These are phyloP conservation scores for Metaphire vulgaris DNA, from an alignment of 1,140 invertebrate genomes.

Conservation along the genomic window DNA sequence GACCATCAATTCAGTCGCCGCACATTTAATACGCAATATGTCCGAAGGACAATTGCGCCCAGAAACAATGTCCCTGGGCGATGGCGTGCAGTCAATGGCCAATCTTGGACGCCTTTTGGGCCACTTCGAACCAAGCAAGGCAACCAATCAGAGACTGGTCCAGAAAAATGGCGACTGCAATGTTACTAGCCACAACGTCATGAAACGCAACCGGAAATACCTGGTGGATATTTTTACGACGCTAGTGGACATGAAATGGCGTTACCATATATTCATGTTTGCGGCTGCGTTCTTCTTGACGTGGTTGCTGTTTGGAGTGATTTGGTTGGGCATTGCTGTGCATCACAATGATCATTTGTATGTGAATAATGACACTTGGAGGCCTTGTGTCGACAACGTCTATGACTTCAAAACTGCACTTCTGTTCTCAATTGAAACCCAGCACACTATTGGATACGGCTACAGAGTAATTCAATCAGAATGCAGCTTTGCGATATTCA, in stretches of 20 bases:
- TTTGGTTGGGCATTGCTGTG: conserved; percentile 45
- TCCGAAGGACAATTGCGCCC: too few relatives aligned
- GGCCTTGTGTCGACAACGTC: conserved; percentile 38
- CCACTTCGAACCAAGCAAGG: too few relatives aligned
- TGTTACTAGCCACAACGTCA: conserved; percentile 23
- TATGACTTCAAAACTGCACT: conserved; percentile 36
- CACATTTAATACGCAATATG: too few relatives aligned
- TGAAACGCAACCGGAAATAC: conserved; percentile 43
- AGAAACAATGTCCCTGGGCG: too few relatives aligned
- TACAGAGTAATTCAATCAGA: conserved; percentile 60
- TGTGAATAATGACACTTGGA: conserved; percentile 40
- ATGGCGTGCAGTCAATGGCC: too few relatives aligned
- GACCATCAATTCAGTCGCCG: neutral
- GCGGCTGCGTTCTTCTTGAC: conserved; percentile 42
- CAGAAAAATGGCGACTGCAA: conserved; percentile 28
- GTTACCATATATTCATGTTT: conserved; percentile 45
- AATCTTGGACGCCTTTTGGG: too few relatives aligned
- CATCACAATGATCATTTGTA: conserved; percentile 48
- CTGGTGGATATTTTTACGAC: conserved; percentile 70
- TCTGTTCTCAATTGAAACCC: conserved; percentile 48
- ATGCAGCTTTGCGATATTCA: conserved; percentile 24
- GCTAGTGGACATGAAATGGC: conserved; percentile 56
- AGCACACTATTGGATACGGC: conserved; percentile 51
- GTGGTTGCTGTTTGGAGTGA: conserved; percentile 48
- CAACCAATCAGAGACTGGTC: conserved; percentile 24